Evolutionary conservation across 2,888 invertebrate species (phyloP).

Genomic region (Taphrorychus bicolor): DNA sequence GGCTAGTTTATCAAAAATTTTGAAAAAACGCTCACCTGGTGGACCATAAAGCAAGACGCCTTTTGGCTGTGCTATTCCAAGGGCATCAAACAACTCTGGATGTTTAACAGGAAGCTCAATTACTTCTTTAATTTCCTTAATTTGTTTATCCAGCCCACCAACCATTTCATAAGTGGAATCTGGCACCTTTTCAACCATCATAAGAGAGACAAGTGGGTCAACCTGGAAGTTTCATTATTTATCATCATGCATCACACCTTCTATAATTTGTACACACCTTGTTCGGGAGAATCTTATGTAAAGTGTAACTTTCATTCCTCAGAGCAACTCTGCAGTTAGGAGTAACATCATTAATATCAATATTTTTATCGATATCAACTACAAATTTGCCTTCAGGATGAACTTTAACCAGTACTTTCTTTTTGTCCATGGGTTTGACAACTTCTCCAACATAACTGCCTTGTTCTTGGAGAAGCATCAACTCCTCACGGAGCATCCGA

Average conservation of each 20-base stretch:
- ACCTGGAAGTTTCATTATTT: constrained; percentile 63
- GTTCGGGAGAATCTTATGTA: constrained; percentile 98
- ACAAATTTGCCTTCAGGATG: constrained; percentile 99
- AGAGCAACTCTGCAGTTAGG: constrained; percentile 97
- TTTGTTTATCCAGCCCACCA: constrained; percentile 98
- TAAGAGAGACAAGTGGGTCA: constrained; percentile 97
- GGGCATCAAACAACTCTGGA: constrained; percentile 98
- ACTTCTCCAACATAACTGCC: constrained; percentile 99
- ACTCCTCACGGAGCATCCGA: constrained; percentile 95
- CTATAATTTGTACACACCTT: constrained; percentile 64
- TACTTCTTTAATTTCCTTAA: constrained; percentile 99
- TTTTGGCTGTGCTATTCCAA: constrained; percentile 96
- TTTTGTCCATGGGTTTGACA: constrained; percentile 99
- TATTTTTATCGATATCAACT: constrained; percentile 98
- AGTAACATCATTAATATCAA: constrained; percentile 97
- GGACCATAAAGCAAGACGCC: constrained; percentile 97
- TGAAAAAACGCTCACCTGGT: constrained; percentile 65
- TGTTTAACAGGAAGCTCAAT: constrained; percentile 99
- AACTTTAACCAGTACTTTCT: constrained; percentile 98
- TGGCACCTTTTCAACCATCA: constrained; percentile 99
- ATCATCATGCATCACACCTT: not conserved
- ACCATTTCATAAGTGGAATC: constrained; percentile 99
- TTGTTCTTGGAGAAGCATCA: constrained; percentile 96
- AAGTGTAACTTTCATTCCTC: constrained; percentile 96
- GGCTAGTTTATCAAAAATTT: no score